Evolutionary conservation across 2,113 vertebrate genomes (phyloP), one percentile per base, ranked within the genome.

Genomic region (Lepisosteus osseus): DNA sequence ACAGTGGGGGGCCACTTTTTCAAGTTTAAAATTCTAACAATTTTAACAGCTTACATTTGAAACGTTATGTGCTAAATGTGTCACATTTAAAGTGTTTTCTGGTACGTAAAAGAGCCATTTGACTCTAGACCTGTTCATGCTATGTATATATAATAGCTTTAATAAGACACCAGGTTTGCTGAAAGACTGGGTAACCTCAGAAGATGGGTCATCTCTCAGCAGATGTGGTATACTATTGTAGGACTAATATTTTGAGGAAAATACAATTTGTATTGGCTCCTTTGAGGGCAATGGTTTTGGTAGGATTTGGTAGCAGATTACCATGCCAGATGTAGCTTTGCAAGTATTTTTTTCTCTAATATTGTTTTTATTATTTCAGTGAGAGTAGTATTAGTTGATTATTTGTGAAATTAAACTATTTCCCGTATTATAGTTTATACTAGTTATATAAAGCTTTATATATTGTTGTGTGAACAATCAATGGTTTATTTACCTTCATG

Each of bases 21-120:
- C 95, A 94, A 94, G 90, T 97, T 97, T 95, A 91, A 94, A 93
- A 94, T 94, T 94, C 92, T 72, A 91, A 87, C 93, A 93, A 91
- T 95, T 95, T 93, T 90, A 94, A 92, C 91, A 91, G 93, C 92
- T 90, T 92, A 91, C 89, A 61, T 92, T 93, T 89, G 93, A 95
- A 96, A 94, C 95, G 94, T 94, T 93, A 93, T 92, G 92, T 88
- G 90, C 94, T 96, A 95, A 95, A 95, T 94, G 94, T 96, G 95
- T 95, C 94, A 95, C 90, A 88, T 90, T 93, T 92, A 91, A 95
- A 94, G 92, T 92, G 91, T 94, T 91, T 92, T 94, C 82, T 95
- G 93, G 90, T 90, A 93, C 93, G 91, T 92, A 92, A 93, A 94
- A 91, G 91, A 95, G 94, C 92, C 87, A 87, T 94, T 93, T 93